Evolutionary conservation across 2,888 invertebrate species (phyloP).

Genomic region (Nemapogon koenigi): DNA sequence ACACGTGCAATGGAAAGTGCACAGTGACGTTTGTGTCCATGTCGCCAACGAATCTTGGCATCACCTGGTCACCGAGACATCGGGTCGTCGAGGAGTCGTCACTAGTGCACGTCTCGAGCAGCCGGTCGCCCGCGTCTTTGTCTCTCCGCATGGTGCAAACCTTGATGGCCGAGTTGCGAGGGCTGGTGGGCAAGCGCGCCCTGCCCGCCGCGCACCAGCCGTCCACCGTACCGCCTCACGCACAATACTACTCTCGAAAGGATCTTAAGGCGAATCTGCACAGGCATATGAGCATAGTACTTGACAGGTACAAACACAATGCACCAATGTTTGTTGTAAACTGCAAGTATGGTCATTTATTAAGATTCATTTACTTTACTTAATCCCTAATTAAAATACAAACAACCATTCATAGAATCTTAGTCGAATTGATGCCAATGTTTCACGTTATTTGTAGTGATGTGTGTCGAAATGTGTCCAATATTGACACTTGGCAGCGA

Average conservation of each 20-base stretch:
- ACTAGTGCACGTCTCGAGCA: conserved; percentile 36
- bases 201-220: conserved; percentile 28
- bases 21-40: conserved; percentile 47
- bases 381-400: no score
- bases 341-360: no score
- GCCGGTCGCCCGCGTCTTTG: conserved; percentile 34
- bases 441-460: conserved; percentile 23
- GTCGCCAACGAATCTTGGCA: conserved; percentile 61
- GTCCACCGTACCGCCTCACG: conserved; percentile 27
- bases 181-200: conserved; percentile 59
- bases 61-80: conserved; percentile 36
- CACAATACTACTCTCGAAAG: conserved; percentile 47
- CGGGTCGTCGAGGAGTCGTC: conserved; percentile 23
- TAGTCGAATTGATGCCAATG: conserved; percentile 21
- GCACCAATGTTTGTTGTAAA: no score
- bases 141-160: conserved; percentile 61
- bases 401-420: conserved; percentile 3
- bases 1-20: conserved; percentile 24
- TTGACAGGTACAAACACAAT: conserved; percentile 61
- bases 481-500: conserved; percentile 24
- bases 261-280: conserved; percentile 60
- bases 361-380: no score
- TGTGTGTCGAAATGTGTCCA: conserved; percentile 26
- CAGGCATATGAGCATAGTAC: conserved; percentile 60
- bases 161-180: conserved; percentile 60